Evolutionary conservation across 2,888 invertebrate species (phyloP).

Genomic region (Empis stercorea): DNA sequence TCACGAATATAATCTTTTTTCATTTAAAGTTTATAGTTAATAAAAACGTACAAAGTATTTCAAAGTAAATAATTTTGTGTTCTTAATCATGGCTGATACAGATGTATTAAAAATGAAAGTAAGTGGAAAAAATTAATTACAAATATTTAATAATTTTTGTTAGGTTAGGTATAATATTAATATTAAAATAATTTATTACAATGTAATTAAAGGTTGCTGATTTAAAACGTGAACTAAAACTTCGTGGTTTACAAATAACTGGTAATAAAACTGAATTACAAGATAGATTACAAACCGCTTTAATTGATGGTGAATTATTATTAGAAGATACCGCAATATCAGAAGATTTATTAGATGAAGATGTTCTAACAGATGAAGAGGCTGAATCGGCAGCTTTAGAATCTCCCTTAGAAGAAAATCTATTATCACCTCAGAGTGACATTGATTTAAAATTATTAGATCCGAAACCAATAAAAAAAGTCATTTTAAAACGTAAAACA

Average conservation of each 20-base stretch:
- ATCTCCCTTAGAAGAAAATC: conserved; percentile 9
- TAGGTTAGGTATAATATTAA: conserved; percentile 2
- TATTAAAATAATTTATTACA: not conserved
- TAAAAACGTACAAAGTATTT: no score
- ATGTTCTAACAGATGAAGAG: conserved; percentile 39
- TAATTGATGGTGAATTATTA: conserved; percentile 34
- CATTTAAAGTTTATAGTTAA: no score
- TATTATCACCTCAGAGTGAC: not conserved
- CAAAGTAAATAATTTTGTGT: not conserved
- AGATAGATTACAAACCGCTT: conserved; percentile 55
- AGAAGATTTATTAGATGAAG: conserved; percentile 43
- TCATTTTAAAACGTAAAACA: conserved; percentile 14
- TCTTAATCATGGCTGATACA: conserved; percentile 26
- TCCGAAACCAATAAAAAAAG: conserved; percentile 8
- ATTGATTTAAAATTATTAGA: not conserved
- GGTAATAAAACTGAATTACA: conserved; percentile 76
- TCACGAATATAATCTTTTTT: no score
- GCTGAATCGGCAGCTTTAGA: conserved; percentile 25
- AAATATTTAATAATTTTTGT: no score
- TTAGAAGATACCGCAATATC: conserved; percentile 39
- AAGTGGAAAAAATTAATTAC: no score
- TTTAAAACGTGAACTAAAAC: conserved; percentile 67
- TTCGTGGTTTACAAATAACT: conserved; percentile 54
- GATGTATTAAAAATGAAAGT: conserved; percentile 36
- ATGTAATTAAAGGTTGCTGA: conserved; percentile 61